phyloP scores from a whole-genome alignment of 2,888 invertebrate genomes.

The Alloscopus bannaensis region DNA sequence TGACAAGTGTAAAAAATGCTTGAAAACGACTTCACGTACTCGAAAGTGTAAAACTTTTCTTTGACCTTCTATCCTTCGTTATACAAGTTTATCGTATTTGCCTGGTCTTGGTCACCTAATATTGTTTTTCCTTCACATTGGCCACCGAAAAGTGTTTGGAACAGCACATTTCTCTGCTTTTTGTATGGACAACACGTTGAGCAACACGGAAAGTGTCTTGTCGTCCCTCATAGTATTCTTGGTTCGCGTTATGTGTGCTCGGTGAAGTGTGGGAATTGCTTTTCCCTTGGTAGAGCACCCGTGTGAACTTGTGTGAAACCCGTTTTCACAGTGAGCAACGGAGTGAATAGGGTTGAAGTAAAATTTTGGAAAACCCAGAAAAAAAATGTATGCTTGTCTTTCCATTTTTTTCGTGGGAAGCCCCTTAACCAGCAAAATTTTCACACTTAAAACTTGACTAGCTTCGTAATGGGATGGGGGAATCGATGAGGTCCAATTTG shows the following conservation, averaged over 20 bases:
- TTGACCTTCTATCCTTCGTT: too few relatives aligned
- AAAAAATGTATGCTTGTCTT: neutral
- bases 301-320: neutral
- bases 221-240: neutral
- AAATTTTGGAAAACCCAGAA: neutral
- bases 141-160: neutral
- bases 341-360: neutral
- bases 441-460: conserved; percentile 57
- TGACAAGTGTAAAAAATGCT: too few relatives aligned
- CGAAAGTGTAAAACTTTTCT: too few relatives aligned
- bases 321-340: too few relatives aligned
- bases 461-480: conserved; percentile 42
- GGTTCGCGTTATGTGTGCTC: neutral
- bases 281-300: neutral
- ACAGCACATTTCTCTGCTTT: neutral
- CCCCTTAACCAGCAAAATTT: conserved; percentile 21
- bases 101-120: too few relatives aligned
- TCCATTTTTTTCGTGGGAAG: too few relatives aligned
- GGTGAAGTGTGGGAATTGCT: neutral
- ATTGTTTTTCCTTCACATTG: neutral
- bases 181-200: neutral
- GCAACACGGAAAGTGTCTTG: neutral
- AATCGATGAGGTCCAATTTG: conserved; percentile 51
- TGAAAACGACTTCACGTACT: too few relatives aligned
- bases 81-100: too few relatives aligned